Base-by-base conservation (phyloP, 1,140 invertebrate species). In the Brachionus plicatilis region DNA sequence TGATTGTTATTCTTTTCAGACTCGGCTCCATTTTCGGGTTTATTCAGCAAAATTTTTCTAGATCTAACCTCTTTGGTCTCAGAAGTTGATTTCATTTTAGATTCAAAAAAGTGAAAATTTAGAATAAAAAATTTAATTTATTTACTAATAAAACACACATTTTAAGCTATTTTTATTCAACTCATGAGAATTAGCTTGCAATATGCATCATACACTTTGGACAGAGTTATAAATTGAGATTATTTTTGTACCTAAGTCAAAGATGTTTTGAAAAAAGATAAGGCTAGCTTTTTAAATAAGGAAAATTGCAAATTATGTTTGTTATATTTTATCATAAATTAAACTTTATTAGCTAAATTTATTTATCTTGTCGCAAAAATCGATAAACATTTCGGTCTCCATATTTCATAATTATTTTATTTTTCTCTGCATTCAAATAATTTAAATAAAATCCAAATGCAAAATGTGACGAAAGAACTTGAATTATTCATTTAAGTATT, bases 201-300 rank as follows among this genome's bases (percentile, higher is more conserved):
- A 60, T 27, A 60, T 60, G 53, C 53, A 60, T 66, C 17, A 27
- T n/a, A 72, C 41, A 72, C 68, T 72, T 72, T 72, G 68, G 68
- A 72, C 68, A 72, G 68, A 72, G 33, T 72, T 72, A 45, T 72
- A 72, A 72, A 43, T n/a, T 20, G 11, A 72, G 33, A 68, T 60
- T 60, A 60, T 60, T 60, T 60, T 17, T 60, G 53, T 60, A 60
- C 53, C 53, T 60, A 20, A 20, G n/a, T 60, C 20, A 1, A 72
- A 17, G 4, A 72, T 41, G n/a, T 33, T 72, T 43, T 1, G 12
- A 9, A 41, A 72, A 37, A 72, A 41, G 33, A 72, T 45, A 41
- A 41, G 41, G 41, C 33, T n/a, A 37, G 33, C 68, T 72, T 72
- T 72, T n/a, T 37, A 72, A 72, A 27, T 20, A 72, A n/a, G n/a